Evolutionary conservation across 2,888 invertebrate genomes (phyloP).

Genomic region (Eupeodes latifasciatus): DNA sequence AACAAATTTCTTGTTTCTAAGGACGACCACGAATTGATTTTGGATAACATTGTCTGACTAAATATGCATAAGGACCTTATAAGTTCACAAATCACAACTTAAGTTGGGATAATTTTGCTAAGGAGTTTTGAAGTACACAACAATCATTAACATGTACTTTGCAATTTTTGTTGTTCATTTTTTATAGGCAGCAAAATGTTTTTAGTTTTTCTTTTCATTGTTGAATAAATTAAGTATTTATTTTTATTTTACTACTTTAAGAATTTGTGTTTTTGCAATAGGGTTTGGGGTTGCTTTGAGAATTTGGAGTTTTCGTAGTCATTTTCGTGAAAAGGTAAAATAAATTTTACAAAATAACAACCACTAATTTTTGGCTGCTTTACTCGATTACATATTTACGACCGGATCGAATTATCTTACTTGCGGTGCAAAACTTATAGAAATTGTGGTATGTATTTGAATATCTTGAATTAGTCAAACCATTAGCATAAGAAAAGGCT

Average conservation of each 20-base stretch:
- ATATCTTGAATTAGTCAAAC: too few relatives aligned
- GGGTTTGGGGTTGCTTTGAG: neutral
- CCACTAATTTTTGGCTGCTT: too few relatives aligned
- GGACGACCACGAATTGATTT: constrained; percentile 82
- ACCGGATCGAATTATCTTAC: too few relatives aligned
- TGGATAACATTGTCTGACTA: constrained; percentile 65
- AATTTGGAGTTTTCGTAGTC: neutral
- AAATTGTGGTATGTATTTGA: too few relatives aligned
- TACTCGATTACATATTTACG: neutral
- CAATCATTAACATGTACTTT: constrained; percentile 20
- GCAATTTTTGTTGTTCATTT: constrained; percentile 1
- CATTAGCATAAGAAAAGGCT: too few relatives aligned
- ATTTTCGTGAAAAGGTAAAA: neutral
- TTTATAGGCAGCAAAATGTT: constrained; percentile 9
- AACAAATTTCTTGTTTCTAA: constrained; percentile 83
- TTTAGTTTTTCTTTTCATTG: too few relatives aligned
- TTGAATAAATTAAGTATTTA: constrained; percentile 55
- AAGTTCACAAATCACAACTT: constrained; percentile 52
- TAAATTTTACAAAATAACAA: constrained; percentile 2
- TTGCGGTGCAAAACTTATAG: too few relatives aligned
- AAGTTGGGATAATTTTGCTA: constrained; percentile 27
- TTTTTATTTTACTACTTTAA: neutral
- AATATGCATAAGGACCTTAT: constrained; percentile 63
- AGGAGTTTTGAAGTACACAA: constrained; percentile 59
- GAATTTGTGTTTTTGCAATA: neutral